Evolutionary conservation across 2,888 invertebrate genomes (phyloP).

Genomic region (Tipula unca): DNA sequence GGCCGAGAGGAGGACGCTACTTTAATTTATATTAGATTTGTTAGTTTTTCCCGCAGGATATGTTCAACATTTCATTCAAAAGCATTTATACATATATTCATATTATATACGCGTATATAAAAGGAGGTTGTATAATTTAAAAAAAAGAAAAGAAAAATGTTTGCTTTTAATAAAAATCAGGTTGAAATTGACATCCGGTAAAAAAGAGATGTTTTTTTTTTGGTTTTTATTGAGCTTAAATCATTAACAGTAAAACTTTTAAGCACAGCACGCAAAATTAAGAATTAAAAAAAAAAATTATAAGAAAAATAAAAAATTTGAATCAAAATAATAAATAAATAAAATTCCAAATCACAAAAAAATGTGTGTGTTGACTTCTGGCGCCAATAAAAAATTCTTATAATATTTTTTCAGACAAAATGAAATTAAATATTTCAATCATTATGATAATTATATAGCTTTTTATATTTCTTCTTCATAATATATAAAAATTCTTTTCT

Average conservation of each 20-base stretch:
- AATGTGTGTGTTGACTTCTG: neutral
- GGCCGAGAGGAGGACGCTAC: neutral
- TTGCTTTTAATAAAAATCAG: neutral
- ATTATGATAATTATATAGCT: slow-evolving; percentile 14
- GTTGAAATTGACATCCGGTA: neutral
- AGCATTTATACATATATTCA: neutral
- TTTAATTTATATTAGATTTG: neutral
- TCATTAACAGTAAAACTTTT: neutral
- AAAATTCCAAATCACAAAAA: neutral
- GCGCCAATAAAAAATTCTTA: slow-evolving; percentile 14
- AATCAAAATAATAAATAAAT: neutral
- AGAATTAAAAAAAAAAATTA: neutral
- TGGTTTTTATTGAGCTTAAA: neutral
- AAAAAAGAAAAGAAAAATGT: neutral
- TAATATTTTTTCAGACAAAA: slow-evolving; percentile 14
- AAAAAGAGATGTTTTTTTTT: neutral
- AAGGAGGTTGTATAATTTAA: no score
- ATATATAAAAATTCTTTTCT: neutral
- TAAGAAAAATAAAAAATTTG: neutral
- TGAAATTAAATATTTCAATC: slow-evolving; percentile 14
- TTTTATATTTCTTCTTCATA: slow-evolving; percentile 1
- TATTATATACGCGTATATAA: no score
- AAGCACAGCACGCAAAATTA: neutral
- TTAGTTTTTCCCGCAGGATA: neutral
- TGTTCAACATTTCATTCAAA: neutral